Evolutionary conservation across 2,113 vertebrate genomes (phyloP), one percentile per base, ranked within the genome.

Genomic region (Lipophrys pholis): DNA sequence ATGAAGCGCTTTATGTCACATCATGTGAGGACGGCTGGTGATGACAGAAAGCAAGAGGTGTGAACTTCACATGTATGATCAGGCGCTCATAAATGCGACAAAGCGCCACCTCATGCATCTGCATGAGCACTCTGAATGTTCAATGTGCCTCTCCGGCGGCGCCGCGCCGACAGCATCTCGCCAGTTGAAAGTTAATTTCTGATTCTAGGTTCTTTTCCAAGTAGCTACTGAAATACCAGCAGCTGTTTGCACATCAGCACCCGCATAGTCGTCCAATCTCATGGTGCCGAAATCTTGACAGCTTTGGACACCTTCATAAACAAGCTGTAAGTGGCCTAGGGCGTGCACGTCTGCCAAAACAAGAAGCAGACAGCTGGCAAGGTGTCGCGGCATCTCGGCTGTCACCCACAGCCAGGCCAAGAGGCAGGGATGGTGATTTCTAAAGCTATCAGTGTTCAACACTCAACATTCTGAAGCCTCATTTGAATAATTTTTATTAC

Each of bases 291-390:
- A 65, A 76, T 72, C 52, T 14, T 71, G 76, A 81, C 82, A 84
- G 75, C 48, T 75, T 71, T 76, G 70, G 73, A 87, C 84, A 76
- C 72, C 58, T 86, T 78, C 39, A 69, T 86, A 82, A 82, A 81
- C 79, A 81, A 84, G 78, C 61, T 80, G 70, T 65, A 78, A 87
- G 73, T 42, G 21, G 82, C 81, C 83, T n/a, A 65, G 81, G 69
- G 75, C 21, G 1, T 10, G 16, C 68, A n/a, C 71, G 67, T 67
- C 60, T 77, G 79, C 81, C 80, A 85, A 82, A 82, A 72, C 62
- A 77, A 67, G 69, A 59, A 35, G 54, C 57, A 62, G 78, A 81
- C 86, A 88, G 87, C 84, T 87, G 87, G 84, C 64, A 59, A 84
- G 69, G 67, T 76, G 61, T 55, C 75, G 59, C 21, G 6, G 66